Base-by-base conservation (phyloP, 2,888 invertebrate genomes). In the Cheiracanthium punctorium region DNA sequence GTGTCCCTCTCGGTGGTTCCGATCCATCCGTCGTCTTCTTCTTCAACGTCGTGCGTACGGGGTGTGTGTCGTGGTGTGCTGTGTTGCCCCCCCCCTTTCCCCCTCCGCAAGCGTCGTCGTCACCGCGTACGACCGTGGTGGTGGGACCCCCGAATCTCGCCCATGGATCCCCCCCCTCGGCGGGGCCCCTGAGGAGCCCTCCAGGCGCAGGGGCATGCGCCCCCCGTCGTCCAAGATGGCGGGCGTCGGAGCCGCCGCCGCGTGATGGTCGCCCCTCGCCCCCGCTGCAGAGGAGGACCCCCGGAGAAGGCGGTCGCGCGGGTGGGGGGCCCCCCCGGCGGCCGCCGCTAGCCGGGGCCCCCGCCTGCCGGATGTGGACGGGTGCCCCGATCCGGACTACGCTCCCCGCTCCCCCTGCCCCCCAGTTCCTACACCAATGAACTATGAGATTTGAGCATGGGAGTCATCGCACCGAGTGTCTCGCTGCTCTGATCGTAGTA, bases 351-450 rank as follows among this genome's bases (percentile, higher is more conserved):
- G 85, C 85, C 80, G 80, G 80, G 79, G 80, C 85, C 80, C 85
- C 80, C 80, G 80, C 80, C 85, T 80, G 75, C 85, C 65, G n/a
- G n/a, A 80, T 80, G 85, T 85, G 80, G 69, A 79, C 41, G 71
- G 71, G 69, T 32, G 69, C 84, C 79, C 84, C 84, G 79, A 79
- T 58, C 76, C 82, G 67, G 77, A 77, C 77, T 79, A 79, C 52
- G 52, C 67, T 74, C 84, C 73, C 81, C 81, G 73, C 80, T 80
- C 80, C 76, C 93, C 95, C 90, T 80, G 72, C 82, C 82, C 88
- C 79, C n/a, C n/a, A 88, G 86, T 87, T 87, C 88, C 87, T 88
- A 87, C 69, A 84, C 87, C 88, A 74, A 88, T 88, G 88, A 88
- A 88, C 85, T 88, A 88, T 88, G 88, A 87, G 73, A 88, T 87